Evolutionary conservation across 2,113 vertebrate species (phyloP), one percentile per base, ranked within the genome.

Genomic region (Silurus asotus): DNA sequence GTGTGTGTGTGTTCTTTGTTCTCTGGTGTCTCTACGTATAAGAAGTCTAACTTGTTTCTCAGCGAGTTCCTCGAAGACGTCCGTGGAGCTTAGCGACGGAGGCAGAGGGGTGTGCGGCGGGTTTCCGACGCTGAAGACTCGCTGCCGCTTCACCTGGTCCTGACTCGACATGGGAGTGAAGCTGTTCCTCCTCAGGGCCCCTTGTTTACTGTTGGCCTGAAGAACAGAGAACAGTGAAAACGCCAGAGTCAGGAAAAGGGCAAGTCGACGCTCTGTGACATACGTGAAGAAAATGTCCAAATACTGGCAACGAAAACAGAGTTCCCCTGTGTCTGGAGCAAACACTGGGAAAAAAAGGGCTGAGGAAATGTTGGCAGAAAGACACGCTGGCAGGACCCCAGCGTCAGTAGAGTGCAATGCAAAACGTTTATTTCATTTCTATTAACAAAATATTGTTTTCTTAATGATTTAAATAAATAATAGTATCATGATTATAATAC

Each of bases 151-250:
- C 55, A 95, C 91, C 86, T 94, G 95, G 93, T 97, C 96, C 83
- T 95, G 92, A 91, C 96, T 96, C 92, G 97, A 97, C 92, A 97
- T 93, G 0, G 96, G 97, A 0, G 96, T 97, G 87, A 98, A 97
- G 93, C 97, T 98, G 96, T 96, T 97, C 87, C 97, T 95, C 86
- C 97, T 95, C 92, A 95, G 93, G 37, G 91, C 85, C 49, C 87
- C 90, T 59, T 89, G 93, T 89, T 90, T 55, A 49, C 84, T 89
- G 61, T 87, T 93, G 86, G 80, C 94, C 97, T 98, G 93, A 78
- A 2, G 92, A 81, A 87, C 92, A 89, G 90, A 92, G 0, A 67
- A 80, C 11, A 59, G 2, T 2, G 37, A 37, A 37, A 1, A 37
- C 37, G 37, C 48, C 49, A 88, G n/a, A 28, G 53, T 90, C 6